Conservation (phyloP, 2,113 vertebrate species). For the Myotis yumanensis region DNA sequence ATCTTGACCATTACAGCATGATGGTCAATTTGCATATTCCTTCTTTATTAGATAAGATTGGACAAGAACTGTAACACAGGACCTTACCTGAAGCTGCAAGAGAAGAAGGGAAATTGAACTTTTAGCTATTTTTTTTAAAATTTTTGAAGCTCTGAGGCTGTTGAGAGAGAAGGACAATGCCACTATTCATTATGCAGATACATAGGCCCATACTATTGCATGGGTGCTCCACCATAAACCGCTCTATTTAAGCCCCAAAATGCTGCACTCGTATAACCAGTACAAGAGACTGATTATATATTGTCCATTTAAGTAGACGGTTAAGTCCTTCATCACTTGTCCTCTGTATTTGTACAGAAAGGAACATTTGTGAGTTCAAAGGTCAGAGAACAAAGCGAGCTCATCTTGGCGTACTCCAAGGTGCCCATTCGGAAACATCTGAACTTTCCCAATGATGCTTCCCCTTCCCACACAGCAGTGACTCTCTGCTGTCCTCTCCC, state of each 20-base stretch:
- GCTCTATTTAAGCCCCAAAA: background rate
- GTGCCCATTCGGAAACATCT: constrained; percentile 51
- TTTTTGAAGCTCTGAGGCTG: background rate
- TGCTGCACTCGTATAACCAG: background rate
- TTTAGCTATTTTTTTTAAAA: background rate
- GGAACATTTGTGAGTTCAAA: constrained; percentile 55
- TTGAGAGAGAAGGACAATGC: constrained; percentile 10
- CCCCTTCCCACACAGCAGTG: constrained; percentile 71
- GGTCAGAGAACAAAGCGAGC: constrained; percentile 69
- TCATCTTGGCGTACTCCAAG: constrained; percentile 34
- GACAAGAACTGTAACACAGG: background rate
- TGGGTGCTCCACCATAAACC: background rate
- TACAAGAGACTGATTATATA: constrained; percentile 63
- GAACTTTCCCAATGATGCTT: constrained; percentile 57
- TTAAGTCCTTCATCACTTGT: constrained; percentile 60
- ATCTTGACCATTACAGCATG: no score
- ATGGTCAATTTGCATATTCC: no score
- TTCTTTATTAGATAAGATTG: no score
- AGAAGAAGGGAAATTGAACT: constrained; percentile 21
- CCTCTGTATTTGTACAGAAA: constrained; percentile 53
- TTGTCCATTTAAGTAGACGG: constrained; percentile 58
- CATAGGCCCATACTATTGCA: background rate
- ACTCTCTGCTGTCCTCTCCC: constrained; percentile 74
- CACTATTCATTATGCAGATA: background rate
- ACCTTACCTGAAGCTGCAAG: background rate